Evolutionary conservation across 2,888 invertebrate genomes (phyloP).

Genomic region (Amphipoea oculea): DNA sequence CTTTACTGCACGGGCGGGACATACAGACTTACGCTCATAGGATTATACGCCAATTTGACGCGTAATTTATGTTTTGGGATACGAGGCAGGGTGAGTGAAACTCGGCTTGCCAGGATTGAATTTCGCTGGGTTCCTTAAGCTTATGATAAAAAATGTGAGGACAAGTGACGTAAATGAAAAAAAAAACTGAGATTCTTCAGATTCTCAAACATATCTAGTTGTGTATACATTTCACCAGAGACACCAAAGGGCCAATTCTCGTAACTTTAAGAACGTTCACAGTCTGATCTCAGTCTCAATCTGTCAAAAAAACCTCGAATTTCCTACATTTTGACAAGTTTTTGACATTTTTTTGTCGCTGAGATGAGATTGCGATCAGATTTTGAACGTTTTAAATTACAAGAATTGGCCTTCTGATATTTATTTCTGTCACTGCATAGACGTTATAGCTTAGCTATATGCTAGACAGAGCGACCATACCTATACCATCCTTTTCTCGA

Average conservation of each 20-base stretch:
- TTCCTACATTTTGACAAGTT: no score
- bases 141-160: no score
- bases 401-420: no score
- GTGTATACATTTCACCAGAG: neutral
- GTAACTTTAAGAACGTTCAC: no score
- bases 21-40: constrained; percentile 69
- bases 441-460: neutral
- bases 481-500: neutral
- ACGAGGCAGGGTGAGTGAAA: constrained; percentile 16
- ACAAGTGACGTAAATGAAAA: neutral
- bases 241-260: no score
- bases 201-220: neutral
- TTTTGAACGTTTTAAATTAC: no score
- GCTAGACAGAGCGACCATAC: neutral
- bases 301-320: no score
- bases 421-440: neutral
- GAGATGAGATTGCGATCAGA: no score
- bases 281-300: no score
- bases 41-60: constrained; percentile 73
- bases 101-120: constrained; percentile 1
- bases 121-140: neutral
- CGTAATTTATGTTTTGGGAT: constrained; percentile 55
- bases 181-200: no score
- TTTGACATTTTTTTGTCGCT: no score
- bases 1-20: constrained; percentile 77